Evolutionary conservation across 2,888 invertebrate species (phyloP).

Genomic region (Alcis repandata): DNA sequence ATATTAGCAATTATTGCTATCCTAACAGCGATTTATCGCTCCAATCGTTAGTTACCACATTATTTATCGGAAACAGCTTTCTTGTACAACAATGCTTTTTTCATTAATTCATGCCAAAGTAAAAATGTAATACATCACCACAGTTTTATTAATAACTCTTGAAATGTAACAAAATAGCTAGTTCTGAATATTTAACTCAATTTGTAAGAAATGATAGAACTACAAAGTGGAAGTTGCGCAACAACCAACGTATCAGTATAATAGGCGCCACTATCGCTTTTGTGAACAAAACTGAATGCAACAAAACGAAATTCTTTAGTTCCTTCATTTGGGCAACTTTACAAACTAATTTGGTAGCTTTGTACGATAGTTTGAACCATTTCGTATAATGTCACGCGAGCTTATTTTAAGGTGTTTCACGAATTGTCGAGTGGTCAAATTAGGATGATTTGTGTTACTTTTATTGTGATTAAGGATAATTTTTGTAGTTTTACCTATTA

Average conservation of each 20-base stretch:
- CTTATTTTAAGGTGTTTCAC: slow-evolving; percentile 17
- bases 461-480: background rate
- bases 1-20: too few species aligned
- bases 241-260: background rate
- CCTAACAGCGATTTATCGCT: too few species aligned
- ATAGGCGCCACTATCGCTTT: background rate
- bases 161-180: slow-evolving; percentile 28
- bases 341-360: background rate
- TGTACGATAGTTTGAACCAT: slow-evolving; percentile 6
- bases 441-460: slow-evolving; percentile 11
- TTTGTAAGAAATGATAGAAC: slow-evolving; percentile 20
- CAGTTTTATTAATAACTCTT: slow-evolving; percentile 41
- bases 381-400: slow-evolving; percentile 26
- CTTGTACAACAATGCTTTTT: background rate
- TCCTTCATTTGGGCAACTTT: background rate
- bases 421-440: slow-evolving; percentile 7
- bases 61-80: background rate
- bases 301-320: background rate
- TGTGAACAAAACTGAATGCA: too few species aligned
- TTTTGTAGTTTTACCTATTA: too few species aligned
- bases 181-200: slow-evolving; percentile 12
- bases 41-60: background rate
- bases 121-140: slow-evolving; percentile 19
- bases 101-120: too few species aligned
- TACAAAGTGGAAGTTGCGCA: background rate